Conservation (phyloP, 2,797 vertebrate genomes). For the Clarias fuscus region DNA sequence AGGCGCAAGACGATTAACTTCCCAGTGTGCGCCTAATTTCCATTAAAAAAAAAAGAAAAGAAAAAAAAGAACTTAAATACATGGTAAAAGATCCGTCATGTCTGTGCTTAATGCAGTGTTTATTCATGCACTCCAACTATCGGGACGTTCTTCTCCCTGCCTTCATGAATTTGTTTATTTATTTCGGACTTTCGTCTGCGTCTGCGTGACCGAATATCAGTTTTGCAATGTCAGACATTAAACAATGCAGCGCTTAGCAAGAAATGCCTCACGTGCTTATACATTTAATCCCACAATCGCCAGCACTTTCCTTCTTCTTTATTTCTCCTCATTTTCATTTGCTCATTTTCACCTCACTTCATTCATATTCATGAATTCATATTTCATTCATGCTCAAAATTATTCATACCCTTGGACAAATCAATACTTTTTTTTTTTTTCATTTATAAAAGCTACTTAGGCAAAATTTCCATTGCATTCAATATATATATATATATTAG, state of each 20-base stretch:
- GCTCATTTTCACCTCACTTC: too few species aligned
- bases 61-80: not conserved
- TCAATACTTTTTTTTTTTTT: too few species aligned
- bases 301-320: not conserved
- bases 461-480: too few species aligned
- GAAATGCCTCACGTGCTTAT: constrained; percentile 50
- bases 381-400: too few species aligned
- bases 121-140: not conserved
- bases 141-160: too few species aligned
- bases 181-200: constrained; percentile 40
- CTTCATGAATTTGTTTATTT: too few species aligned
- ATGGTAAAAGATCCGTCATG: not conserved
- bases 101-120: not conserved
- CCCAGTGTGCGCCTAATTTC: constrained; percentile 32
- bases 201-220: constrained; percentile 69
- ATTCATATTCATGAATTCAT: too few species aligned
- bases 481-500: too few species aligned
- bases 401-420: too few species aligned
- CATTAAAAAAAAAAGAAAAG: too few species aligned
- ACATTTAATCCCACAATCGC: constrained; percentile 25
- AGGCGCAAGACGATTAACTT: constrained; percentile 49
- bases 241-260: constrained; percentile 60
- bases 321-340: not conserved
- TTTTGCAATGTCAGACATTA: constrained; percentile 72
- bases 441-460: too few species aligned